Percentiles rank a stretch among this genome's conserved stretches.
Evolutionary conservation across 2,797 vertebrate genomes (phyloP).

Genomic region (Pangasius sanitwongsei): DNA sequence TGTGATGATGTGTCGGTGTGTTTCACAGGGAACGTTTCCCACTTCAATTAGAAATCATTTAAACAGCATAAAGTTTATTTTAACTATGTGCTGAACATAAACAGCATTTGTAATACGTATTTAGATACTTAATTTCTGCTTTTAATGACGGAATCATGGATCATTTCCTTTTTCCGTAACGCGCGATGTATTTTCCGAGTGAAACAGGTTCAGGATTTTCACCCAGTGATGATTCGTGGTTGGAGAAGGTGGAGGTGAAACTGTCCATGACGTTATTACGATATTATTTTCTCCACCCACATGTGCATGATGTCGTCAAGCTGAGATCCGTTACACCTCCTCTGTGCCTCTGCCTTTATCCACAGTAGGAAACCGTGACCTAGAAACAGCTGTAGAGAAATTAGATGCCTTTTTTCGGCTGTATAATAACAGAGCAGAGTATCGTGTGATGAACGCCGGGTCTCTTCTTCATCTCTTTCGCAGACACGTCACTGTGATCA

Average conservation of each 20-base stretch:
- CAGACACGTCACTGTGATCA: constrained; percentile 14
- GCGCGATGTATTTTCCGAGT: background rate
- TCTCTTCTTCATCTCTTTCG: background rate
- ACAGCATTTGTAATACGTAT: background rate
- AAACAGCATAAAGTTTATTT: background rate
- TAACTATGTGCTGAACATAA: background rate
- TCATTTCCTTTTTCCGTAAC: background rate
- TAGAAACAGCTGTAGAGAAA: background rate
- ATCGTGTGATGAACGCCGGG: background rate
- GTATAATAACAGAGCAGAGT: background rate
- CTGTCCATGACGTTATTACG: background rate
- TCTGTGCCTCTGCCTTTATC: background rate
- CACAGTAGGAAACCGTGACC: background rate
- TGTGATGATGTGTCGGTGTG: background rate
- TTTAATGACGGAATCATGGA: background rate
- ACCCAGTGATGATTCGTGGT: background rate
- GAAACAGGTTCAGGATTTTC: background rate
- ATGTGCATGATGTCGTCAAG: background rate
- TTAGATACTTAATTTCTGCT: background rate
- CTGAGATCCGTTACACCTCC: background rate
- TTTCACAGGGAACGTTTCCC: background rate
- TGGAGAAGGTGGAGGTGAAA: background rate
- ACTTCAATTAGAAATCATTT: background rate
- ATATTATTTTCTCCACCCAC: background rate
- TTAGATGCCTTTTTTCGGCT: background rate